Percentiles rank a stretch among this genome's conserved stretches.
Evolutionary conservation across 2,113 vertebrate species (phyloP).

Genomic region (Oncorhynchus tshawytscha): DNA sequence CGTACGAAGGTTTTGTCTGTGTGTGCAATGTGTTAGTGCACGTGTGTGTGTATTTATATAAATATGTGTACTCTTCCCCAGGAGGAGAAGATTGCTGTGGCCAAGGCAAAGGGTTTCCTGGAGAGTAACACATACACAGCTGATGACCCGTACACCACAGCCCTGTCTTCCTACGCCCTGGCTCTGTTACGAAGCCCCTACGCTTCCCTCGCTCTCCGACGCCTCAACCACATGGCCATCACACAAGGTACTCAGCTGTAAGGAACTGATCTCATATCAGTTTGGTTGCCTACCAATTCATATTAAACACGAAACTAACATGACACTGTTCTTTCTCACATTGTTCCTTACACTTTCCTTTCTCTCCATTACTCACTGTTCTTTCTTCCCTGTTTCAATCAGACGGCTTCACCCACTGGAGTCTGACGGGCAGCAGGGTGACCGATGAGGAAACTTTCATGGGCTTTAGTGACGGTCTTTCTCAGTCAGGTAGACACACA

Average conservation of each 20-base stretch:
- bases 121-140: slow-evolving; percentile 83
- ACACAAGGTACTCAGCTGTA: slow-evolving; percentile 76
- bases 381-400: neutral
- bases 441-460: slow-evolving; percentile 86
- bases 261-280: no score
- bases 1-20: neutral
- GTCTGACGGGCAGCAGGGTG: slow-evolving; percentile 80
- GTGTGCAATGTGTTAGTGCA: neutral
- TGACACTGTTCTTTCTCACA: neutral
- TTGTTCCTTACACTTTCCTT: no score
- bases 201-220: slow-evolving; percentile 70
- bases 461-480: slow-evolving; percentile 87
- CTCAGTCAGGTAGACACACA: slow-evolving; percentile 81
- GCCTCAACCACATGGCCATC: slow-evolving; percentile 88
- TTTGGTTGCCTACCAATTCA: neutral
- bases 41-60: neutral
- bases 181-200: slow-evolving; percentile 81
- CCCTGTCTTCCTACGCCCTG: slow-evolving; percentile 81
- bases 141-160: slow-evolving; percentile 87
- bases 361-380: neutral
- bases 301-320: no score
- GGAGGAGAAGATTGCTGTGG: slow-evolving; percentile 83
- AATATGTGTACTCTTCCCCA: slow-evolving; percentile 43
- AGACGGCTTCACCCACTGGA: slow-evolving; percentile 95
- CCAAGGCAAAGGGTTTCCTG: slow-evolving; percentile 85